phyloP scores from a whole-genome alignment of 2,113 vertebrate genomes.

The Lota lota region DNA sequence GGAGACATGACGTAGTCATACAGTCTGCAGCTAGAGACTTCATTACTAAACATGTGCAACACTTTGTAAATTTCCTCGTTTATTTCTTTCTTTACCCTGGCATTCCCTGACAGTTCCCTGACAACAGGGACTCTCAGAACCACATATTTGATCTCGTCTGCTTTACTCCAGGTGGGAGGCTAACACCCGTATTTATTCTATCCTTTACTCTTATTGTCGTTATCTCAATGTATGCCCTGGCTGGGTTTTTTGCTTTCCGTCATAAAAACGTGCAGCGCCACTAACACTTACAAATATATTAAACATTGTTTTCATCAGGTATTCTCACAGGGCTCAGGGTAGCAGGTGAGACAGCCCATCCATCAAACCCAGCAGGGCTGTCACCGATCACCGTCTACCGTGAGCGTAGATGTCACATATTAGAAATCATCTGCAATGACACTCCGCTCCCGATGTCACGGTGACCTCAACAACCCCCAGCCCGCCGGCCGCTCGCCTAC shows the following conservation, averaged over 20 bases:
- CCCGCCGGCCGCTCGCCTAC: conserved; percentile 11
- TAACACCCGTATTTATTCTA: conserved; percentile 14
- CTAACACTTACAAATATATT: too few species aligned
- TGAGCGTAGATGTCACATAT: conserved; percentile 12
- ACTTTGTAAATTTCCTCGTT: conserved; percentile 16
- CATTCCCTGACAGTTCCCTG: conserved; percentile 17
- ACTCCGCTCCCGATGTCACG: conserved; percentile 16
- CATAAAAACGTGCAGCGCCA: too few species aligned
- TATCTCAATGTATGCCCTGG: conserved; percentile 8
- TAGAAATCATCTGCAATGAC: conserved; percentile 22
- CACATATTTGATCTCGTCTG: conserved; percentile 9
- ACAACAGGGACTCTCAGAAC: conserved; percentile 32
- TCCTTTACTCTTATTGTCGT: conserved; percentile 12
- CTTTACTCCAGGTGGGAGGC: conserved; percentile 13
- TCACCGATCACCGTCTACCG: conserved; percentile 15
- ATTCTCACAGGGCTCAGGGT: too few species aligned
- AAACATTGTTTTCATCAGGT: too few species aligned
- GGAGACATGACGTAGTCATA: conserved; percentile 30
- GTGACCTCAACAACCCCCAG: conserved; percentile 24
- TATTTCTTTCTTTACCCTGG: conserved; percentile 16
- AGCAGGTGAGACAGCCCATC: conserved; percentile 4
- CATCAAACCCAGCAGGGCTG: conserved; percentile 11
- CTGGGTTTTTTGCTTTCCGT: too few species aligned
- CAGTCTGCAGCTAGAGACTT: conserved; percentile 24
- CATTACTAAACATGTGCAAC: conserved; percentile 23